Evolutionary conservation across 2,113 vertebrate genomes (phyloP).

Genomic region (Scatophagus argus): DNA sequence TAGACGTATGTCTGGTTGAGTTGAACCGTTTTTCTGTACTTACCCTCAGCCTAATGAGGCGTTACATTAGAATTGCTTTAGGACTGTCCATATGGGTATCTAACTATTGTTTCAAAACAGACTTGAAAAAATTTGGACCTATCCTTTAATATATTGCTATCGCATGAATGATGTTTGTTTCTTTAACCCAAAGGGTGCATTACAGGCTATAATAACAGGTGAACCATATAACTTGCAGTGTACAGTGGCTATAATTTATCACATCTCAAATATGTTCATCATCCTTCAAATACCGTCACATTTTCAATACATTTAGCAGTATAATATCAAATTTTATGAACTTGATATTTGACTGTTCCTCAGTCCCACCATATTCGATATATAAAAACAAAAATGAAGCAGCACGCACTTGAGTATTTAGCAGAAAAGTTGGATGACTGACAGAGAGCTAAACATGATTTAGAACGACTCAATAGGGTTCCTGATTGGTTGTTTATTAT

Average conservation of each 20-base stretch:
- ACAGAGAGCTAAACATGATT: slow-evolving; percentile 7
- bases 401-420: neutral
- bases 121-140: neutral
- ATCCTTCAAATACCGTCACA: neutral
- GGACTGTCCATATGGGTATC: neutral
- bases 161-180: neutral
- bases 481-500: neutral
- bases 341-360: neutral
- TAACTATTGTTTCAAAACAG: neutral
- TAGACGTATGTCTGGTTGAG: slow-evolving; percentile 13
- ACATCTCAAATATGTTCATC: neutral
- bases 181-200: neutral
- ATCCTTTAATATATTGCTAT: neutral
- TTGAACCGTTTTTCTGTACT: slow-evolving; percentile 15
- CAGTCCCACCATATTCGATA: neutral
- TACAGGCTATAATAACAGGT: neutral
- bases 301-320: neutral
- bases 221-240: neutral
- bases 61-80: neutral
- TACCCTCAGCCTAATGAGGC: neutral
- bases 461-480: neutral
- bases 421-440: neutral
- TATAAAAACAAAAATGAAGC: neutral
- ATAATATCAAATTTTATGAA: neutral
- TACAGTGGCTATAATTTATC: neutral